Conservation (phyloP, 2,797 vertebrate genomes). For the Hylomyscus alleni region DNA sequence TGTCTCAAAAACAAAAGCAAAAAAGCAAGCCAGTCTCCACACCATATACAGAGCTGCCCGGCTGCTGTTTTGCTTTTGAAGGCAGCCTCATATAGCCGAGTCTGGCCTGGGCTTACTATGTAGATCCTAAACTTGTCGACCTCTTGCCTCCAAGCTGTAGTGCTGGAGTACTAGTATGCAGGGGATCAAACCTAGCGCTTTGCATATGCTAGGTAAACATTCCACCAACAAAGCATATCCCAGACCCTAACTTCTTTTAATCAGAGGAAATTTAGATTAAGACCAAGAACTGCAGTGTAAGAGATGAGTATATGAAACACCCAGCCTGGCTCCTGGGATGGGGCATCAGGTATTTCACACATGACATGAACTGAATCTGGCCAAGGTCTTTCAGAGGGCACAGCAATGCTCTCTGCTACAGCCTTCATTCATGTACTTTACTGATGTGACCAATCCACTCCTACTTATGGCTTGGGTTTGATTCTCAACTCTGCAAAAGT, state of each 20-base stretch:
- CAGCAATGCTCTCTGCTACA: background rate
- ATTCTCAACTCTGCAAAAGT: background rate
- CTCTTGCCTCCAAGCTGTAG: background rate
- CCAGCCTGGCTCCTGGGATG: background rate
- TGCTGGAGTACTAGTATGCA: background rate
- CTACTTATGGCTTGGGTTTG: too few relatives aligned
- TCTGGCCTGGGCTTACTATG: background rate
- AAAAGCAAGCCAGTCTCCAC: background rate
- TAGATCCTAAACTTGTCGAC: background rate
- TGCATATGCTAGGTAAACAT: background rate
- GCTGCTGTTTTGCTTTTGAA: background rate
- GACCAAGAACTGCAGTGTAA: background rate
- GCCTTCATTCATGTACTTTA: background rate
- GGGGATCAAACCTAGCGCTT: background rate
- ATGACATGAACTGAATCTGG: background rate
- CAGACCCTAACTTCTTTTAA: constrained; percentile 50
- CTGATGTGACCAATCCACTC: background rate
- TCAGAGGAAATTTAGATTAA: constrained; percentile 9
- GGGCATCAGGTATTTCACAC: background rate
- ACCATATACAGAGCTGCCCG: background rate
- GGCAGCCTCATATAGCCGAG: background rate
- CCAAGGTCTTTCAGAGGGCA: background rate
- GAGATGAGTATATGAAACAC: background rate
- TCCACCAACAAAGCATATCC: background rate
- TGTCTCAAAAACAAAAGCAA: background rate